Conservation (phyloP, 2,888 invertebrate genomes). For the Cantharis lateralis region DNA sequence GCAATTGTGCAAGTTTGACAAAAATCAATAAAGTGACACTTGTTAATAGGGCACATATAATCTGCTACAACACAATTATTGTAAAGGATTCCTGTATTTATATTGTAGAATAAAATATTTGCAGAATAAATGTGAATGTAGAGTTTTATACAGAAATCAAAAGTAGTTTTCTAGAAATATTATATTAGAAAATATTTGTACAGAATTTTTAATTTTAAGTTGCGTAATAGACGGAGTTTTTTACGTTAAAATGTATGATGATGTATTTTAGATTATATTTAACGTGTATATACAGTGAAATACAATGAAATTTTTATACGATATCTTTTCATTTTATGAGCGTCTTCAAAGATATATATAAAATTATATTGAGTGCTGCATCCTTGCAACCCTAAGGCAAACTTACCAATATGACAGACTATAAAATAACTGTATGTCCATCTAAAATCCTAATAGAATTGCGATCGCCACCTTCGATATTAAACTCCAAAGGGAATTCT, state of each 20-base stretch:
- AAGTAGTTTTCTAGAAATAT: conserved; percentile 58
- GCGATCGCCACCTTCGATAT: conserved; percentile 53
- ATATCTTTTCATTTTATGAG: conserved; percentile 9
- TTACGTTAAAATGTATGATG: conserved; percentile 52
- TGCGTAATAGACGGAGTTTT: conserved; percentile 46
- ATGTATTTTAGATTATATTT: conserved; percentile 53
- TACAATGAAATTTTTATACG: conserved; percentile 44
- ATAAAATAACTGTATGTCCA: conserved; percentile 56
- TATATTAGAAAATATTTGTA: conserved; percentile 54
- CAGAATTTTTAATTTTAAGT: conserved; percentile 47
- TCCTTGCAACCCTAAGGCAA: conserved; percentile 34
- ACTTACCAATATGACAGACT: conserved; percentile 55
- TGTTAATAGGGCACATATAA: conserved; percentile 42
- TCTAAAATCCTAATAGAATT: conserved; percentile 52
- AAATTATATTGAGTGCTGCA: conserved; percentile 17
- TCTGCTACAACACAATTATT: conserved; percentile 21
- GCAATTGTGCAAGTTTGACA: conserved; percentile 40
- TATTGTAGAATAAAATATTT: conserved; percentile 19
- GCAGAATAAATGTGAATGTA: conserved; percentile 43
- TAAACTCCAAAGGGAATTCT: conserved; percentile 45
- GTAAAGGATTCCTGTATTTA: conserved; percentile 25
- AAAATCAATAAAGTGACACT: conserved; percentile 35
- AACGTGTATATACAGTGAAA: conserved; percentile 54
- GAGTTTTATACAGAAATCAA: conserved; percentile 58
- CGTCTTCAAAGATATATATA: conserved; percentile 10